phyloP scores from a whole-genome alignment of 2,797 vertebrate species.

The Phalanger gymnotis region DNA sequence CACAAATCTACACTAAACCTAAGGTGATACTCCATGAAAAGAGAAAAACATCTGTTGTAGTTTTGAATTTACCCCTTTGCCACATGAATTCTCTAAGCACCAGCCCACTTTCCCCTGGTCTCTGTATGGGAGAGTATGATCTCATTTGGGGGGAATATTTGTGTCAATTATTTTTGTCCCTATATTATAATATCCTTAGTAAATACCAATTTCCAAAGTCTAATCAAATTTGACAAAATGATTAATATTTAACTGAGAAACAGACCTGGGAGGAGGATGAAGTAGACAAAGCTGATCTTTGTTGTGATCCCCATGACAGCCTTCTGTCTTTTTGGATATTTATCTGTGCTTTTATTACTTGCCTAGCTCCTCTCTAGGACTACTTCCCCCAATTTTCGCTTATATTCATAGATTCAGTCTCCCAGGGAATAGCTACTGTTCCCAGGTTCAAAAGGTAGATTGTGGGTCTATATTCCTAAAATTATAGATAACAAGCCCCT shows the following conservation, averaged over 20 bases:
- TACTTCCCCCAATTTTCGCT: neutral
- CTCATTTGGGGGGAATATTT: neutral
- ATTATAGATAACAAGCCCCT: neutral
- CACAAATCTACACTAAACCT: neutral
- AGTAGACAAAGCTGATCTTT: neutral
- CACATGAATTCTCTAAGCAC: neutral
- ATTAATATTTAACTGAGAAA: neutral
- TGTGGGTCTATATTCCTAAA: neutral
- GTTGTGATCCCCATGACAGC: neutral
- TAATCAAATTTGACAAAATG: neutral
- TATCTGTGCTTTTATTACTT: neutral
- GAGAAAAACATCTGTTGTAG: neutral
- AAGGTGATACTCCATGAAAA: neutral
- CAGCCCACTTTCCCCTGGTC: neutral
- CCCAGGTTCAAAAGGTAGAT: neutral
- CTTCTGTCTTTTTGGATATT: neutral
- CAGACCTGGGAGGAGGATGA: neutral
- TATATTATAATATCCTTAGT: neutral
- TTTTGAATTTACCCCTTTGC: neutral
- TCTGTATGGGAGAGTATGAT: neutral
- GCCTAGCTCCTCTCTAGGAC: neutral
- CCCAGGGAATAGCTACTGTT: neutral
- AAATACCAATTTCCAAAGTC: neutral
- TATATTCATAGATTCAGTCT: neutral
- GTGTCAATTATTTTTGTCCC: neutral